These are phyloP conservation scores for Ameiurus melas DNA, from an alignment of 2,113 vertebrate species.

Conservation along the genomic window DNA sequence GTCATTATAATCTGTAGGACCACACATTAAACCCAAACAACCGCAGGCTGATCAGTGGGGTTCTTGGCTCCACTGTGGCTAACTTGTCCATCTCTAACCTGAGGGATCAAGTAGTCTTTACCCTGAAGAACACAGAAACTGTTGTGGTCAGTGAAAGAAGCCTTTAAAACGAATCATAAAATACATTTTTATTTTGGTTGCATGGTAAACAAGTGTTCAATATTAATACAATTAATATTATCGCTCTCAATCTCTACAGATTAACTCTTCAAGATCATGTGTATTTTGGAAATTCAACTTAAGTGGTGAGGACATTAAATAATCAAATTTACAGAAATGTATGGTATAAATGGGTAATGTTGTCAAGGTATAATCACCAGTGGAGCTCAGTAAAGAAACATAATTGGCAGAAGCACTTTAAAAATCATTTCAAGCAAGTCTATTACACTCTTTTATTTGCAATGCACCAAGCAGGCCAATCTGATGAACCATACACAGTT, in stretches of 20 bases:
- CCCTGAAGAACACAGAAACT: constrained; percentile 72
- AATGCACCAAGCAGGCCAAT: not conserved
- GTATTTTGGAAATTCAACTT: constrained; percentile 86
- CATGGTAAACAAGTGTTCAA: not conserved
- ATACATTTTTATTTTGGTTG: not conserved
- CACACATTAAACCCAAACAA: constrained; percentile 47
- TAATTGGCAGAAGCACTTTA: not conserved
- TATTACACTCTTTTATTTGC: not conserved
- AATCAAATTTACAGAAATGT: not conserved
- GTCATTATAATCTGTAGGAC: constrained; percentile 74
- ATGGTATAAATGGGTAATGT: not conserved
- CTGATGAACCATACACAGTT: not conserved
- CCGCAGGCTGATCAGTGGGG: constrained; percentile 80
- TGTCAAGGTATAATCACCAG: not conserved
- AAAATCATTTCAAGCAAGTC: not conserved
- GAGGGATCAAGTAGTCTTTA: constrained; percentile 74
- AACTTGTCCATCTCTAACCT: constrained; percentile 83
- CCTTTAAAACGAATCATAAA: not conserved
- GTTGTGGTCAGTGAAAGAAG: constrained; percentile 61
- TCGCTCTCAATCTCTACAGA: constrained; percentile 64
- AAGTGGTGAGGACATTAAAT: constrained; percentile 72
- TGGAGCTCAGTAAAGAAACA: not conserved
- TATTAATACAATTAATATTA: not conserved
- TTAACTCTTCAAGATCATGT: constrained; percentile 73
- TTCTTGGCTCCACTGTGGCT: constrained; percentile 86